Evolutionary conservation across 2,113 vertebrate genomes (phyloP).

Genomic region (Oncorhynchus masou): DNA sequence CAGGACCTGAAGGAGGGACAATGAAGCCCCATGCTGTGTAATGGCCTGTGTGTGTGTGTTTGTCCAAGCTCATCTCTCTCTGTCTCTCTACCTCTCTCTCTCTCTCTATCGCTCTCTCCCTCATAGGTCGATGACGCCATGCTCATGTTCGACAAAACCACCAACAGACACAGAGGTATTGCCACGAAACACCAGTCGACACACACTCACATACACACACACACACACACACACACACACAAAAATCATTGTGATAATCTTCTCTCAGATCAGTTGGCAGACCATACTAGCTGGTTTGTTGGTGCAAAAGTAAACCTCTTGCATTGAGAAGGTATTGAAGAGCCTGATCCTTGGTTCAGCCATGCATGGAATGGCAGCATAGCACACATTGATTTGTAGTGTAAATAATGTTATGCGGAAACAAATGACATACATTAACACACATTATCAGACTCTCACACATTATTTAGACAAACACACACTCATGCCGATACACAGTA

Average conservation of each 20-base stretch:
- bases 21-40: conserved; percentile 72
- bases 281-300: no score
- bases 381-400: no score
- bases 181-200: neutral
- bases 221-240: conserved; percentile 12
- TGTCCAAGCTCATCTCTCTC: conserved; percentile 57
- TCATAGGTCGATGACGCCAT: conserved; percentile 91
- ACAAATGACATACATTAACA: no score
- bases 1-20: conserved; percentile 58
- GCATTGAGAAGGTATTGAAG: neutral
- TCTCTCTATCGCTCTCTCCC: conserved; percentile 49
- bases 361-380: no score
- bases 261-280: no score
- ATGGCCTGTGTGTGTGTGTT: conserved; percentile 45
- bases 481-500: no score
- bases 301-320: no score
- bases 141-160: conserved; percentile 98
- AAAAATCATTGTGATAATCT: conserved; percentile 19
- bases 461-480: no score
- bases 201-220: conserved; percentile 9
- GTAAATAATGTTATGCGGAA: no score
- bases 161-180: conserved; percentile 93
- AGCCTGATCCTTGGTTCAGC: neutral
- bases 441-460: no score
- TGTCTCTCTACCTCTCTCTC: conserved; percentile 51